A percentile compares a stretch with the other conserved stretches of the same genome.
These are phyloP conservation scores for Ramphastos sulfuratus DNA, from an alignment of 2,113 vertebrate genomes.

Conservation along the genomic window DNA sequence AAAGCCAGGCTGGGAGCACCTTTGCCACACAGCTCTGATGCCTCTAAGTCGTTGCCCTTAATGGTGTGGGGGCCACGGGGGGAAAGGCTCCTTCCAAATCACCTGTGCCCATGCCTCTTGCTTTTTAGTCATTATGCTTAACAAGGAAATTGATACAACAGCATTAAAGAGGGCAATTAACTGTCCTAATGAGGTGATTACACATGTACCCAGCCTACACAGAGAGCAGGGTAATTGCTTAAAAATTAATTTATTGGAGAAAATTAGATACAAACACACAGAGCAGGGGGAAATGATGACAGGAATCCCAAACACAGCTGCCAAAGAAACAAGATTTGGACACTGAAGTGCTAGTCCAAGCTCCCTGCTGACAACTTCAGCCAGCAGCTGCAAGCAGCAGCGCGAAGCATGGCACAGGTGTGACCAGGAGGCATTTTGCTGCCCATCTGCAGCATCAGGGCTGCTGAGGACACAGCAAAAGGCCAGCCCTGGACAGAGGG, in stretches of 20 bases:
- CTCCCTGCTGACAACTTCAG: background rate
- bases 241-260: background rate
- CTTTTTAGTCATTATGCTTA: background rate
- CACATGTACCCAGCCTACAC: background rate
- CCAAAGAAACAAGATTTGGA: background rate
- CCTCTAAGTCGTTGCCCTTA: background rate
- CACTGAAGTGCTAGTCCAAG: background rate
- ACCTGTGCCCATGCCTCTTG: accelerated
- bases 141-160: background rate
- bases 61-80: background rate
- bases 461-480: accelerated
- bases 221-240: background rate
- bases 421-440: accelerated
- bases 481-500: background rate
- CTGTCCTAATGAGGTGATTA: slow-evolving; percentile 3
- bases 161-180: slow-evolving; percentile 32
- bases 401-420: accelerated
- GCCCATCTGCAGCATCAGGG: accelerated
- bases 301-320: background rate
- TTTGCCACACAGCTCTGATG: background rate
- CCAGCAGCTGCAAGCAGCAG: background rate
- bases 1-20: background rate
- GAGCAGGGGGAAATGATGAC: background rate
- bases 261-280: background rate
- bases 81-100: background rate